Percentiles rank a stretch among this genome's conserved stretches.
Conservation (phyloP, 2,888 invertebrate genomes). For the Biston betularia region DNA sequence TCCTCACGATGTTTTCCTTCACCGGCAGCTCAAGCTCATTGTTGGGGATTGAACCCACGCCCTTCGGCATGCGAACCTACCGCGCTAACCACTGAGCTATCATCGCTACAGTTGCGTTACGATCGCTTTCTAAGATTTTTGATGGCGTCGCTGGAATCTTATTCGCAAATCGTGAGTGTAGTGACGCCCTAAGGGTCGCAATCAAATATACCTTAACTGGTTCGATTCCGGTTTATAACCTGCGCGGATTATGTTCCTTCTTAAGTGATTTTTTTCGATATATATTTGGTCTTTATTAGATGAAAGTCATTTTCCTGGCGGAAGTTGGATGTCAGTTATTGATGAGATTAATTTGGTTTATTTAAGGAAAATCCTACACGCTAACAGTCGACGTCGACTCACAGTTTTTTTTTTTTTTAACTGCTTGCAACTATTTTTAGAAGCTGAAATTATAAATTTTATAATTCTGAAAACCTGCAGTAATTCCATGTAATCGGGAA, state of each 20-base stretch:
- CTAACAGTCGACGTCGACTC: neutral
- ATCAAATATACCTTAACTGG: slow-evolving; percentile 79
- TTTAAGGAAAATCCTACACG: neutral
- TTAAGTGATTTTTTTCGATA: slow-evolving; percentile 62
- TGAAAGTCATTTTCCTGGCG: slow-evolving; percentile 30
- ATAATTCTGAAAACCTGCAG: no score
- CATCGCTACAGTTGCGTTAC: no score
- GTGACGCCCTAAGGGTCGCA: slow-evolving; percentile 59
- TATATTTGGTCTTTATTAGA: slow-evolving; percentile 34
- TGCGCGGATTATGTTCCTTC: slow-evolving; percentile 62
- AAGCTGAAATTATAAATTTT: no score
- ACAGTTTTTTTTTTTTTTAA: neutral
- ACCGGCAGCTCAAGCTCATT: no score
- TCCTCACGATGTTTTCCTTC: no score
- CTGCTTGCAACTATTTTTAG: no score
- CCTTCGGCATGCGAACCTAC: no score
- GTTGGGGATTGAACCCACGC: no score
- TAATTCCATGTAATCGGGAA: no score
- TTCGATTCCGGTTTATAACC: slow-evolving; percentile 68
- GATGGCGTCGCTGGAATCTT: neutral
- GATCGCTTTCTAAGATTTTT: neutral
- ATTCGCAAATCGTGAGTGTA: slow-evolving; percentile 19
- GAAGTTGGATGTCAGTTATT: slow-evolving; percentile 24
- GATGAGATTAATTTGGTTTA: slow-evolving; percentile 11
- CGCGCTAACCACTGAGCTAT: no score